phyloP scores from a whole-genome alignment of 92 coral and sea anemone species.

The Plumapathes pennacea region DNA sequence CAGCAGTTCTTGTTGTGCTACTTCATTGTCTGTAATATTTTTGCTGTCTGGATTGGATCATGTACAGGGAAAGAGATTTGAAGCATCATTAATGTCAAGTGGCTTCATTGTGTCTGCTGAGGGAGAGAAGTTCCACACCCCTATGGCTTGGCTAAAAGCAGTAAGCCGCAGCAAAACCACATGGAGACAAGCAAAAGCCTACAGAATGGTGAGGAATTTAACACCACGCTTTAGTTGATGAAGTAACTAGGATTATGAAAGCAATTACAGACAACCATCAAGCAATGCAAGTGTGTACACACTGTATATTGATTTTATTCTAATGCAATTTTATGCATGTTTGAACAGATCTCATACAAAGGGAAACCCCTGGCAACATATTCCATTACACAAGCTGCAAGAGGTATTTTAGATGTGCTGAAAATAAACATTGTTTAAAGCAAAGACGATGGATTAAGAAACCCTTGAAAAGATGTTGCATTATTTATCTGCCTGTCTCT shows the following conservation, averaged over 20 bases:
- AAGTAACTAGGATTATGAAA: not conserved
- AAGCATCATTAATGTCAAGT: slow-evolving; percentile 70
- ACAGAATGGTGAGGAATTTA: slow-evolving; percentile 61
- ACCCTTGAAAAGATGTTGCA: too few species aligned
- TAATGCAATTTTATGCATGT: not conserved
- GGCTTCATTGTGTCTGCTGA: slow-evolving; percentile 91
- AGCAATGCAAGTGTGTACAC: not conserved
- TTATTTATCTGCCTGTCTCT: too few species aligned
- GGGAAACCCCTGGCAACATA: slow-evolving; percentile 72
- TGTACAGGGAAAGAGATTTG: slow-evolving; percentile 83
- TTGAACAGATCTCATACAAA: slow-evolving; percentile 61
- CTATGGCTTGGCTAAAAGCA: slow-evolving; percentile 91
- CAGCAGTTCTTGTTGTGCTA: not conserved
- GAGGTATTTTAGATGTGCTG: too few species aligned
- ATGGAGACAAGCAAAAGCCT: slow-evolving; percentile 70
- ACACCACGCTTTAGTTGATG: too few species aligned
- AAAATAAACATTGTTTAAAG: too few species aligned
- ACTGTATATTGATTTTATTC: too few species aligned
- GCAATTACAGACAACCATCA: not conserved
- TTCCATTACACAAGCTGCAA: too few species aligned
- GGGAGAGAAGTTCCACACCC: slow-evolving; percentile 86
- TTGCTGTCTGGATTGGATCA: too few species aligned
- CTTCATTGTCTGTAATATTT: not conserved
- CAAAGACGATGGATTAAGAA: too few species aligned
- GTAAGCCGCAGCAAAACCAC: slow-evolving; percentile 82